phyloP scores from a whole-genome alignment of 1,140 invertebrate species.

The Leptinotarsa lineolata region DNA sequence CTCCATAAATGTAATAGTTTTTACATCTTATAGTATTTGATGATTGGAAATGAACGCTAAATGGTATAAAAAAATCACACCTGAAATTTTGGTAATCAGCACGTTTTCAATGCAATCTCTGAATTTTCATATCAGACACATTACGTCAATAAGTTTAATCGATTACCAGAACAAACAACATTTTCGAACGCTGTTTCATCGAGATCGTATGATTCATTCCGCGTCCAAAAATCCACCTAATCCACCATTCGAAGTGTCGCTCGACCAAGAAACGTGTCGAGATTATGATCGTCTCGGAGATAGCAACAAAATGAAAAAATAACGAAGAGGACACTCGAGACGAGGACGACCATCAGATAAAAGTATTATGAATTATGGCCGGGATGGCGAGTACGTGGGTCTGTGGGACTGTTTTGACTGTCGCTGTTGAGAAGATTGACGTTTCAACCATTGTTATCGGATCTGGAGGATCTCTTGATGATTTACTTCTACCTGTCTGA shows the following conservation, averaged over 20 bases:
- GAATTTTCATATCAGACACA: too few species aligned
- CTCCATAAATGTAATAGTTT: too few species aligned
- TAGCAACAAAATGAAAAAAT: slow-evolving; percentile 1
- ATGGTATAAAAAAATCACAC: too few species aligned
- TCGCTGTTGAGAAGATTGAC: background rate
- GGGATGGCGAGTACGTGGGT: background rate
- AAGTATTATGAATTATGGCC: slow-evolving; percentile 2
- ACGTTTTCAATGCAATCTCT: too few species aligned
- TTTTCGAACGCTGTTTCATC: background rate
- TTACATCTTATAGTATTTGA: too few species aligned
- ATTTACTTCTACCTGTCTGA: background rate
- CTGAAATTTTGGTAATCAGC: too few species aligned
- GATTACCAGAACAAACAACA: too few species aligned
- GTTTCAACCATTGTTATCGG: slow-evolving; percentile 3
- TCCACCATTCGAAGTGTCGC: background rate
- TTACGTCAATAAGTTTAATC: too few species aligned
- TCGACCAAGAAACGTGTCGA: background rate
- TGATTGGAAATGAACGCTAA: too few species aligned
- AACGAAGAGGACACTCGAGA: slow-evolving; percentile 3
- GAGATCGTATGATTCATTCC: background rate
- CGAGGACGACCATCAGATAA: slow-evolving; percentile 5
- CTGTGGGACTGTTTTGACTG: slow-evolving; percentile 2
- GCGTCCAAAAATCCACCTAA: background rate
- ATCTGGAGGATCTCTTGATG: slow-evolving; percentile 4
- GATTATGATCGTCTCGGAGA: slow-evolving; percentile 2